These are phyloP conservation scores for Latrodectus geometricus DNA, from an alignment of 1,140 invertebrate genomes.

Conservation along the genomic window DNA sequence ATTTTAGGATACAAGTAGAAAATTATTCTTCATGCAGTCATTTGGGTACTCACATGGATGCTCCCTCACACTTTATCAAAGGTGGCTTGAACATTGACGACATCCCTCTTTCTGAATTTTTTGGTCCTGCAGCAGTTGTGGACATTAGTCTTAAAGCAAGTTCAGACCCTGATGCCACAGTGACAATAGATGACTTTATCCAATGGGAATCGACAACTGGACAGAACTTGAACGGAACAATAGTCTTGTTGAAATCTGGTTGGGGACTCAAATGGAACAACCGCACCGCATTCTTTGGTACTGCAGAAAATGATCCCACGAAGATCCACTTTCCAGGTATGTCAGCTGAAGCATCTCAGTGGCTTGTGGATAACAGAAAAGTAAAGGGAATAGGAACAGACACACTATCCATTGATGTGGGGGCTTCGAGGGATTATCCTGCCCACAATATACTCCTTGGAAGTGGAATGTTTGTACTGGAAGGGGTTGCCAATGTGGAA, in stretches of 20 bases:
- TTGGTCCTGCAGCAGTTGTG: slow-evolving; percentile 67
- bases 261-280: slow-evolving; percentile 69
- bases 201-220: slow-evolving; percentile 63
- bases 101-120: slow-evolving; percentile 74
- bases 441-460: slow-evolving; percentile 17
- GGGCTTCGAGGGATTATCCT: slow-evolving; percentile 68
- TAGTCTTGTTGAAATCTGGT: slow-evolving; percentile 73
- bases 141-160: slow-evolving; percentile 66
- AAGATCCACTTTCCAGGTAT: slow-evolving; percentile 70
- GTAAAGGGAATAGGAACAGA: slow-evolving; percentile 77
- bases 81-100: slow-evolving; percentile 72
- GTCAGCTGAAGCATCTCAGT: slow-evolving; percentile 73
- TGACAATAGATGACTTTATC: slow-evolving; percentile 63
- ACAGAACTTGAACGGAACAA: slow-evolving; percentile 63
- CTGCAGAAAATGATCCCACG: slow-evolving; percentile 42
- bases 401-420: slow-evolving; percentile 73
- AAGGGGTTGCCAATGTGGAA: slow-evolving; percentile 63
- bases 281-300: slow-evolving; percentile 62
- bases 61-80: slow-evolving; percentile 75
- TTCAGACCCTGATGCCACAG: slow-evolving; percentile 63
- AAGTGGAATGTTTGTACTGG: slow-evolving; percentile 36
- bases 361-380: slow-evolving; percentile 73
- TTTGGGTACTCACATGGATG: slow-evolving; percentile 76
- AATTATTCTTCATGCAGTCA: slow-evolving; percentile 65
- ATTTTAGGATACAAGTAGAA: slow-evolving; percentile 63